Evolutionary conservation across 1,140 invertebrate species (phyloP).

Genomic region (Steinernema feltiae): DNA sequence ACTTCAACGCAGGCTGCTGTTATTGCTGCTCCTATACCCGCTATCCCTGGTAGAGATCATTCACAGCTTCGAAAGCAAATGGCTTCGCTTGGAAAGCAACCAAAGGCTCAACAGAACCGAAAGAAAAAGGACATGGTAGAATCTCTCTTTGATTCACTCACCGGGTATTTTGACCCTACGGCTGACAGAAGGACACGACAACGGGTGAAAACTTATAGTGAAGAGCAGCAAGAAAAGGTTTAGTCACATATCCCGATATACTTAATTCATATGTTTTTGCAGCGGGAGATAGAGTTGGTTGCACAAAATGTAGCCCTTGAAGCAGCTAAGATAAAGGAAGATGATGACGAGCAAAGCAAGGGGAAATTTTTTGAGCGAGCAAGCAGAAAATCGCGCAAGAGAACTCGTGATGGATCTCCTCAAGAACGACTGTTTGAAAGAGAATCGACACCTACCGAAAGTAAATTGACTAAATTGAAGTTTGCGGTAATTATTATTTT

Average conservation of each 20-base stretch:
- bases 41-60: neutral
- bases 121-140: constrained; percentile 48
- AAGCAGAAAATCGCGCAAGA: constrained; percentile 23
- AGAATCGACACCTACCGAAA: constrained; percentile 18
- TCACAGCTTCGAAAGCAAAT: constrained; percentile 28
- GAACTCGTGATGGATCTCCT: constrained; percentile 23
- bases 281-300: constrained; percentile 27
- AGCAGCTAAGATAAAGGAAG: constrained; percentile 21
- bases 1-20: neutral
- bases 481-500: constrained; percentile 14
- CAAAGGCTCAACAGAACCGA: constrained; percentile 33
- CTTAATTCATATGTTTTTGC: neutral
- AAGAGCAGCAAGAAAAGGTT: constrained; percentile 20
- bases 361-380: constrained; percentile 38
- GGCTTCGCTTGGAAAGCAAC: constrained; percentile 44
- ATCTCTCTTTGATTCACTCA: constrained; percentile 47
- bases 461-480: neutral
- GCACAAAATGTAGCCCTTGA: constrained; percentile 14
- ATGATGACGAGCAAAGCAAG: constrained; percentile 35
- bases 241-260: neutral
- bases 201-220: constrained; percentile 21
- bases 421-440: constrained; percentile 31
- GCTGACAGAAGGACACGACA: constrained; percentile 22
- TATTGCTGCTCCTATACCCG: neutral
- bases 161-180: constrained; percentile 52